phyloP scores from a whole-genome alignment of 2,113 vertebrate genomes.

The Brienomyrus longianalis region DNA sequence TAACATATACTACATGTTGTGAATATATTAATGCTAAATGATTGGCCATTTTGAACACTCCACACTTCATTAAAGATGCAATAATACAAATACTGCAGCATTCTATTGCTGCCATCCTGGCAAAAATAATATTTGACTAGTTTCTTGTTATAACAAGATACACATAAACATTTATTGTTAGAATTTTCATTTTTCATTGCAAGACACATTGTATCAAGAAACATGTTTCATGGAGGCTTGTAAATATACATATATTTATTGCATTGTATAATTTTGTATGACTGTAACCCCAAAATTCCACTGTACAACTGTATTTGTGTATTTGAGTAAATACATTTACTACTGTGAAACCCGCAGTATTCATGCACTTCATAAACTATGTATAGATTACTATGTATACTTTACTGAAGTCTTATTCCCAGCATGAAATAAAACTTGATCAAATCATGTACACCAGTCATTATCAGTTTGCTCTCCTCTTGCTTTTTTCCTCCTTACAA shows the following conservation, averaged over 20 bases:
- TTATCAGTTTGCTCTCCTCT: too few relatives aligned
- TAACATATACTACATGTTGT: background rate
- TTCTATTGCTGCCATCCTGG: background rate
- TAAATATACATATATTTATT: background rate
- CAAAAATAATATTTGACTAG: background rate
- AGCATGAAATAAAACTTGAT: background rate
- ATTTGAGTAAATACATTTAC: too few relatives aligned
- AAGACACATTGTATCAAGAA: background rate
- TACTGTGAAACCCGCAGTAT: too few relatives aligned
- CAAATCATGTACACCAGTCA: too few relatives aligned
- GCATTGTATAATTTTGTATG: background rate
- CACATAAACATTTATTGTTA: background rate
- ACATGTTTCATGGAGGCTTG: background rate
- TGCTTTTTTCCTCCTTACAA: background rate
- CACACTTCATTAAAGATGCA: background rate
- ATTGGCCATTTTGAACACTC: background rate
- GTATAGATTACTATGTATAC: background rate
- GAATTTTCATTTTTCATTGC: background rate
- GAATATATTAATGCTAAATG: background rate
- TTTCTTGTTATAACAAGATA: background rate
- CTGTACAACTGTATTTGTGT: too few relatives aligned
- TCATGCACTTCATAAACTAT: background rate
- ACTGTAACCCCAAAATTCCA: background rate
- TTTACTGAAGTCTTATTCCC: background rate
- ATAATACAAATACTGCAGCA: background rate